phyloP scores from a whole-genome alignment of 2,888 invertebrate species.

The Elmis aenea region DNA sequence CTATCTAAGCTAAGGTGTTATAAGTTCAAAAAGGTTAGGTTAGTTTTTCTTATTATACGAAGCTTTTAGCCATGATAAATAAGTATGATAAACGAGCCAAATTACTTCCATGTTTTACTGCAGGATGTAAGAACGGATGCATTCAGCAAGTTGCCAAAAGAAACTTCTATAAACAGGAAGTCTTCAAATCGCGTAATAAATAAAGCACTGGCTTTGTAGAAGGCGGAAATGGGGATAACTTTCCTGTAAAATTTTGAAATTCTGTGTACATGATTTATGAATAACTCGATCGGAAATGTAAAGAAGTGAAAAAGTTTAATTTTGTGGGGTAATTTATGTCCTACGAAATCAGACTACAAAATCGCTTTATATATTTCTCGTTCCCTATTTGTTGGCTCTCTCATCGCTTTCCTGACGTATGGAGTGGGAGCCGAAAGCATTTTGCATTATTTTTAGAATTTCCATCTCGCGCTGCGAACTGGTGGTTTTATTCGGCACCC shows the following conservation, averaged over 20 bases:
- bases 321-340: conserved; percentile 35
- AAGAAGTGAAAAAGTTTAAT: conserved; percentile 39
- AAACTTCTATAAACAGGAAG: conserved; percentile 25
- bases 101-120: not conserved
- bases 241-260: conserved; percentile 26
- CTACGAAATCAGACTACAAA: conserved; percentile 35
- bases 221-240: conserved; percentile 23
- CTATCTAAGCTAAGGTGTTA: no score
- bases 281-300: conserved; percentile 27
- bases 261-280: conserved; percentile 33
- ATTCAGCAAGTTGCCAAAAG: conserved; percentile 10
- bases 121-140: not conserved
- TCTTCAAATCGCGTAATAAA: conserved; percentile 23
- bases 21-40: no score
- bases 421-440: conserved; percentile 22
- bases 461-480: conserved; percentile 29
- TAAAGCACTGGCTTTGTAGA: conserved; percentile 20
- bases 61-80: no score
- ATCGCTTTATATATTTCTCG: conserved; percentile 35
- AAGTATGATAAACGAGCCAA: no score
- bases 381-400: conserved; percentile 28
- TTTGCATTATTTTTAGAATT: conserved; percentile 34
- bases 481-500: conserved; percentile 26
- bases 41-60: no score
- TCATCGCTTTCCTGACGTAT: conserved; percentile 24